These are phyloP conservation scores for Maccullochella peelii DNA, from an alignment of 2,113 vertebrate species.

Conservation along the genomic window DNA sequence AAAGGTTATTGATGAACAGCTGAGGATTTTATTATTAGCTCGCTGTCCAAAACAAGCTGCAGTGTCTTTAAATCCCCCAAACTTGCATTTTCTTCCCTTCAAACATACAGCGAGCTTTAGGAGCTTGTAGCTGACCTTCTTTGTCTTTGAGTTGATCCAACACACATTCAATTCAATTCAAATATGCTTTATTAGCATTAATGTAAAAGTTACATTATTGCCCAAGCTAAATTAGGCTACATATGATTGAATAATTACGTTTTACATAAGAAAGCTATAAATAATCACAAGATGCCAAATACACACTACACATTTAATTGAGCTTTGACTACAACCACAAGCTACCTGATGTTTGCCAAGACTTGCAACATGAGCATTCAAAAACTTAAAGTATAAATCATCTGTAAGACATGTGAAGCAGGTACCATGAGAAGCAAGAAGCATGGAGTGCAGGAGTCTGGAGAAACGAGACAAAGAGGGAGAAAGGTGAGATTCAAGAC, in stretches of 20 bases:
- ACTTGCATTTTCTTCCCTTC: no score
- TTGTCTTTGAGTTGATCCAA: background rate
- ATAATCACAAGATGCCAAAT: background rate
- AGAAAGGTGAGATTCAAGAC: background rate
- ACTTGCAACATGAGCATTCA: background rate
- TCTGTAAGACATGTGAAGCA: background rate
- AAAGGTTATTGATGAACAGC: background rate
- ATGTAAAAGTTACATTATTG: background rate
- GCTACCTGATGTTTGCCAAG: background rate
- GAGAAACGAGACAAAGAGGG: background rate
- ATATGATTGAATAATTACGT: background rate
- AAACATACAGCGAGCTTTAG: background rate
- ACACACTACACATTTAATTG: background rate
- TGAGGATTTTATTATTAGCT: background rate
- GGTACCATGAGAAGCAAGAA: background rate
- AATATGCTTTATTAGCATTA: background rate
- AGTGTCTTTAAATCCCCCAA: background rate
- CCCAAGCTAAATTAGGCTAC: background rate
- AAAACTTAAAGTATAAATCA: background rate
- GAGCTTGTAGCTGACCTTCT: background rate
- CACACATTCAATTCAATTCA: background rate
- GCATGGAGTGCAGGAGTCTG: background rate
- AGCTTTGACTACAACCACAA: background rate
- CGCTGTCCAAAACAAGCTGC: background rate
- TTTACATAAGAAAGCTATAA: background rate